A percentile compares a stretch with the other conserved stretches of the same genome.
These are phyloP conservation scores for Pristionchus arcanus DNA, from an alignment of 2,888 invertebrate species.

Conservation along the genomic window DNA sequence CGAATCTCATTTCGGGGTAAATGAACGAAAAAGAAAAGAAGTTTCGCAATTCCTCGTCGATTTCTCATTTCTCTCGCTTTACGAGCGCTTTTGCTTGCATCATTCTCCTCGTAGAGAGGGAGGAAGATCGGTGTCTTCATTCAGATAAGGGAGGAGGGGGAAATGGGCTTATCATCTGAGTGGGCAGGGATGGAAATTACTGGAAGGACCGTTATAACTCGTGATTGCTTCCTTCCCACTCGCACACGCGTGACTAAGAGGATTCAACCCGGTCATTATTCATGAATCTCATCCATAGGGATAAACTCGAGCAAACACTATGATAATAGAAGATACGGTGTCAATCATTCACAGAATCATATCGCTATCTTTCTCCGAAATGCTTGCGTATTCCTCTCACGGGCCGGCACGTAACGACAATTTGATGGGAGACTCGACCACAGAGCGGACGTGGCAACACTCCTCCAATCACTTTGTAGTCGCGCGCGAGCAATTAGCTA, in stretches of 20 bases:
- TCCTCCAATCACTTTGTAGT: neutral
- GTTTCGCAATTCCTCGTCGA: constrained; percentile 2
- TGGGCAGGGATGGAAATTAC: constrained; percentile 39
- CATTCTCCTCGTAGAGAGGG: neutral
- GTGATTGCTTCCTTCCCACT: constrained; percentile 5
- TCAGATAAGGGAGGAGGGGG: neutral
- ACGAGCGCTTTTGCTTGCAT: constrained; percentile 28
- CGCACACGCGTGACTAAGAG: neutral
- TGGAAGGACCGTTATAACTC: neutral
- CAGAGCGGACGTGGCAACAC: neutral
- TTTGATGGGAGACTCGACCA: neutral
- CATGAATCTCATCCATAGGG: neutral
- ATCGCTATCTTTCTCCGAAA: neutral
- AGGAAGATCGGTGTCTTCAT: neutral
- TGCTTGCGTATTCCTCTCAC: neutral
- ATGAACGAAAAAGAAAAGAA: neutral
- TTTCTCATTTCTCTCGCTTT: constrained; percentile 9
- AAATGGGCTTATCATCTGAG: constrained; percentile 45
- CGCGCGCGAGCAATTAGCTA: neutral
- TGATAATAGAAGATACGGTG: neutral
- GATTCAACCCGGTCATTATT: neutral
- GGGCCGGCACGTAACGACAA: neutral
- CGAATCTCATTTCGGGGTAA: constrained; percentile 19
- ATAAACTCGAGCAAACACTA: neutral
- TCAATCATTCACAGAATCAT: neutral